Percentiles rank a stretch among this genome's conserved stretches.
Conservation (phyloP, 1,140 invertebrate genomes). For the Drosophila nigrodunni region DNA sequence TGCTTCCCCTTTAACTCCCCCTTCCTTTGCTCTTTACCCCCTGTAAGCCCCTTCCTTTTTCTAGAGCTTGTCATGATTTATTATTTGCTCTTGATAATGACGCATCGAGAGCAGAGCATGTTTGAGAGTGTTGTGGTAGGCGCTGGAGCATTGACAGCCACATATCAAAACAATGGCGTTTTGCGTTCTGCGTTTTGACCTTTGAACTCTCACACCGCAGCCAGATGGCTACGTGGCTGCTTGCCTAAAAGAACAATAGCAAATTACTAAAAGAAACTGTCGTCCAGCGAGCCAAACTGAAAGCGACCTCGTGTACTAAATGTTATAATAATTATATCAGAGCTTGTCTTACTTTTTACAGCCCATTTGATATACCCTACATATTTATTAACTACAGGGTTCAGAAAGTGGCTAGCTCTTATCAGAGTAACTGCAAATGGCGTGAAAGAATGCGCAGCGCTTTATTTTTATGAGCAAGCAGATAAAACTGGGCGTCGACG, state of each 20-base stretch:
- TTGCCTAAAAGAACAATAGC: conserved; percentile 5
- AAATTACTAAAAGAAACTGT: conserved; percentile 6
- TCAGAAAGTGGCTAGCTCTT: conserved; percentile 69
- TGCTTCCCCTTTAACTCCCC: background rate
- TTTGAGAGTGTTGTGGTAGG: conserved; percentile 17
- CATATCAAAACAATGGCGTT: conserved; percentile 79
- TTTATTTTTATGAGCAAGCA: conserved; percentile 80
- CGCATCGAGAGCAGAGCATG: conserved; percentile 43
- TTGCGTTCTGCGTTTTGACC: conserved; percentile 56
- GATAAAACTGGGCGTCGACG: conserved; percentile 61
- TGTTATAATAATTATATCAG: no score
- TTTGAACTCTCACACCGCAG: conserved; percentile 55
- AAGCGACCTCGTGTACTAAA: no score
- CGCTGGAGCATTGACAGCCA: conserved; percentile 67
- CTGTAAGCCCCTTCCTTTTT: conserved; percentile 20
- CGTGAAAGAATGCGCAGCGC: conserved; percentile 82
- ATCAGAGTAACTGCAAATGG: conserved; percentile 81
- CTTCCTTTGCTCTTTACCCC: conserved; percentile 6
- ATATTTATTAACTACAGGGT: no score
- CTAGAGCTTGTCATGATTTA: conserved; percentile 71
- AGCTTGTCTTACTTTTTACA: no score
- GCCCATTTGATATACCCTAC: no score
- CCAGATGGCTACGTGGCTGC: conserved; percentile 10
- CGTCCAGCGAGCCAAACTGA: no score
- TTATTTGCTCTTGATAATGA: conserved; percentile 82